Percentiles rank a stretch among this genome's conserved stretches.
These are phyloP conservation scores for Amazona guildingii DNA, from an alignment of 2,113 vertebrate species.

Conservation along the genomic window DNA sequence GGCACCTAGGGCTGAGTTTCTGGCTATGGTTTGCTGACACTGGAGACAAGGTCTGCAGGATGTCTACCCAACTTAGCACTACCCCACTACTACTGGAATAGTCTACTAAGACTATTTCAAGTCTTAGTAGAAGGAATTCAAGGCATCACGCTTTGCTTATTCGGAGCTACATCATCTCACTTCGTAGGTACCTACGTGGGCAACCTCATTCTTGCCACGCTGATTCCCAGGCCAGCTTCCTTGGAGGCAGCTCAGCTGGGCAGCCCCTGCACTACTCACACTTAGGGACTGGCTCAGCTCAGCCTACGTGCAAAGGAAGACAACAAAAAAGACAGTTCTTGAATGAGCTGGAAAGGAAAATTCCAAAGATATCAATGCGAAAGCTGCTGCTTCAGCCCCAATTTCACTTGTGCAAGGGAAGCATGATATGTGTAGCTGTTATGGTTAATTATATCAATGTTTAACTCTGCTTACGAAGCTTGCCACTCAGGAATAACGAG, in stretches of 20 bases:
- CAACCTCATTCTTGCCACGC: neutral
- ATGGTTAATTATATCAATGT: constrained; percentile 32
- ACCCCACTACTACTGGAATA: neutral
- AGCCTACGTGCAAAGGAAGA: neutral
- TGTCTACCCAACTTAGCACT: neutral
- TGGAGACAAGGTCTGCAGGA: neutral
- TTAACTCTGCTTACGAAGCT: constrained; percentile 25
- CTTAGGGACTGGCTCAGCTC: neutral
- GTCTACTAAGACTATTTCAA: neutral
- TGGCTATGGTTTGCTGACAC: neutral
- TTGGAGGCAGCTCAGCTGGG: neutral
- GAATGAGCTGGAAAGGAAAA: neutral
- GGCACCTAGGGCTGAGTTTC: neutral
- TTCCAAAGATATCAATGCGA: neutral
- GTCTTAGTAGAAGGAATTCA: neutral
- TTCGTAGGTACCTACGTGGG: neutral
- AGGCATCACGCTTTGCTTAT: neutral
- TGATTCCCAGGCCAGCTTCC: neutral
- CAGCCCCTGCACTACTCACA: neutral
- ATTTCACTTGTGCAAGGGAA: neutral
- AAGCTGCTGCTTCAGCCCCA: neutral
- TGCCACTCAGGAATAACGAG: neutral
- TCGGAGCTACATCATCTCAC: neutral
- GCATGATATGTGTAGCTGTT: neutral
- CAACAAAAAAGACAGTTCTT: neutral